A percentile compares a stretch with the other conserved stretches of the same genome.
Conservation (phyloP, 2,113 vertebrate genomes). For the Gasterosteus nipponicus region DNA sequence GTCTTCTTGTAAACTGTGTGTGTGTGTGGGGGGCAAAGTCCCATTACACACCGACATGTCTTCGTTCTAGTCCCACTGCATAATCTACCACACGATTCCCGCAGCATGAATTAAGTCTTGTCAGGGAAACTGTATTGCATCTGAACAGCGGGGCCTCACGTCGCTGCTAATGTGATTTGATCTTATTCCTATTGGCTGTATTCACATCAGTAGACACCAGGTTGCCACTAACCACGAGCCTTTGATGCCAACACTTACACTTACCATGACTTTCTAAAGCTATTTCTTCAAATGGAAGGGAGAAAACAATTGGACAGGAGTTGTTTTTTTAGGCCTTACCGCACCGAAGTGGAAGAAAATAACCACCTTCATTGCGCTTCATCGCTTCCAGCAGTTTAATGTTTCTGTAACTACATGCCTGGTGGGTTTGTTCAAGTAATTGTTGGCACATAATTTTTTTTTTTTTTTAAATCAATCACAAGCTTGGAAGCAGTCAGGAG, state of each 20-base stretch:
- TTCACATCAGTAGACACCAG: constrained; percentile 2
- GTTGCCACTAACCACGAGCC: background rate
- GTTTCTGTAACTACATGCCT: background rate
- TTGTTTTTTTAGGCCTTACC: constrained; percentile 18
- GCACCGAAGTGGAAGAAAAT: constrained; percentile 5
- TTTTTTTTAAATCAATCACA: constrained; percentile 11
- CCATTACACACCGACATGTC: background rate
- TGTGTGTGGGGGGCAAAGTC: background rate
- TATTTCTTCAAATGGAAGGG: background rate
- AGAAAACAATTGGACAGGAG: background rate
- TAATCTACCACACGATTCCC: constrained; percentile 30
- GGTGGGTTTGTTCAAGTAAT: background rate
- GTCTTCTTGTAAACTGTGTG: no score
- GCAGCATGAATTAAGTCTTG: constrained; percentile 30
- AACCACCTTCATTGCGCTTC: constrained; percentile 18
- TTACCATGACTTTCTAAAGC: background rate
- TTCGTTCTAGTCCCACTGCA: background rate
- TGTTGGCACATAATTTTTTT: no score
- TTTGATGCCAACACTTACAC: constrained; percentile 2
- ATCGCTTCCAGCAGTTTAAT: constrained; percentile 12
- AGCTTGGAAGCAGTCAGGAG: constrained; percentile 6
- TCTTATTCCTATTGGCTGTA: constrained; percentile 16
- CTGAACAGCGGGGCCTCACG: constrained; percentile 37
- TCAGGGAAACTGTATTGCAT: constrained; percentile 65
- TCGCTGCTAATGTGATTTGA: constrained; percentile 18